phyloP scores from a whole-genome alignment of 2,888 invertebrate species.

The Eudasyphora cyanicolor region DNA sequence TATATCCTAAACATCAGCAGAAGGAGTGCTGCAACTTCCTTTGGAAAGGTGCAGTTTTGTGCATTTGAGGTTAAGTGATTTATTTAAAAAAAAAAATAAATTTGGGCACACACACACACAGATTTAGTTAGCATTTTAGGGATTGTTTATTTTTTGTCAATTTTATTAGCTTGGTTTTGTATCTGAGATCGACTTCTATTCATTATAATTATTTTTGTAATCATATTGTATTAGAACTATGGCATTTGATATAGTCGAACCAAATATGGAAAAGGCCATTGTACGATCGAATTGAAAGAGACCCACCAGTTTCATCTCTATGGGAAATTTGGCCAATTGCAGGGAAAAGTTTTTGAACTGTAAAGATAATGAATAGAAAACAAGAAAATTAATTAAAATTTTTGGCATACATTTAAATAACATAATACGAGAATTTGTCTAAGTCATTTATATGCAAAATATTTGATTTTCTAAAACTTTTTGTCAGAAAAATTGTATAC shows the following conservation, averaged over 20 bases:
- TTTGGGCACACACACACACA: not conserved
- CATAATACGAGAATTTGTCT: no score
- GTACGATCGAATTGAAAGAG: conserved; percentile 41
- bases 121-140: not conserved
- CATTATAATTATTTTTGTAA: conserved; percentile 32
- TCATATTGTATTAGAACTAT: conserved; percentile 51
- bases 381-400: not conserved
- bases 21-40: not conserved
- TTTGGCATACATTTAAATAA: no score
- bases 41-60: not conserved
- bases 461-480: not conserved
- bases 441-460: no score
- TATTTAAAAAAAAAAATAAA: not conserved
- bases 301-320: conserved; percentile 43
- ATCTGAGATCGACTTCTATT: conserved; percentile 22
- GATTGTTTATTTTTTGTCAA: not conserved
- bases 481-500: not conserved
- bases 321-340: conserved; percentile 47
- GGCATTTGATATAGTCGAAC: conserved; percentile 42
- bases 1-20: not conserved
- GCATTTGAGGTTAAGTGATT: no score
- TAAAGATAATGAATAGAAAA: not conserved
- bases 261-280: conserved; percentile 41
- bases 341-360: conserved; percentile 51
- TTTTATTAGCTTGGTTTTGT: conserved; percentile 19